These are phyloP conservation scores for Dynastes grantii DNA, from an alignment of 2,888 invertebrate genomes.

Conservation along the genomic window DNA sequence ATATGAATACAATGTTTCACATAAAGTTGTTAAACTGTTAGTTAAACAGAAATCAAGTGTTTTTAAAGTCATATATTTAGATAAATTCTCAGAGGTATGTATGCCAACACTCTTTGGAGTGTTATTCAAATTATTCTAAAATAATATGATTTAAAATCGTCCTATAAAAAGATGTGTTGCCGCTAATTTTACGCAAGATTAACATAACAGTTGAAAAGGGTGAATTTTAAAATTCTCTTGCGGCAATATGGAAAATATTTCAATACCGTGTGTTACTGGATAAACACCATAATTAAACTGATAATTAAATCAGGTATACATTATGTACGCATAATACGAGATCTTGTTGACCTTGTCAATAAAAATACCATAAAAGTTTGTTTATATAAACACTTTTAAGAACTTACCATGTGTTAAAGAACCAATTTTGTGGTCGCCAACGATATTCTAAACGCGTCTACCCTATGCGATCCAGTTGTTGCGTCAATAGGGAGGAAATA, in stretches of 20 bases:
- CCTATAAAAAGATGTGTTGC: too few relatives aligned
- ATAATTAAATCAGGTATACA: slow-evolving; percentile 16
- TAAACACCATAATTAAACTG: slow-evolving; percentile 18
- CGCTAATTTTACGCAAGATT: too few relatives aligned
- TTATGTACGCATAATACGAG: slow-evolving; percentile 20
- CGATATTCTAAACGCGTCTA: slow-evolving; percentile 11
- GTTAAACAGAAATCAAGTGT: too few relatives aligned
- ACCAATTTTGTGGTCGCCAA: slow-evolving; percentile 29
- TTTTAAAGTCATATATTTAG: too few relatives aligned
- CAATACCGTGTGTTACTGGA: neutral
- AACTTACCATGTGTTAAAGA: slow-evolving; percentile 56
- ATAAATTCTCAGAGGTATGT: too few relatives aligned
- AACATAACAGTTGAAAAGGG: too few relatives aligned
- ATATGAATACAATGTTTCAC: too few relatives aligned
- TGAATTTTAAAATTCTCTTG: neutral
- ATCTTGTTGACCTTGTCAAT: slow-evolving; percentile 55
- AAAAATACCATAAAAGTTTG: slow-evolving; percentile 50
- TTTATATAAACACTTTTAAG: slow-evolving; percentile 38
- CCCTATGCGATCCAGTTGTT: slow-evolving; percentile 30
- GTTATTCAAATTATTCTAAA: too few relatives aligned
- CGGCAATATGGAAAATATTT: neutral
- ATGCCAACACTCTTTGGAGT: too few relatives aligned
- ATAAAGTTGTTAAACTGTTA: too few relatives aligned
- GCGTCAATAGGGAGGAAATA: slow-evolving; percentile 28
- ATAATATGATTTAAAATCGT: too few relatives aligned